phyloP scores from a whole-genome alignment of 2,113 vertebrate genomes.

The Trematomus loennbergii region DNA sequence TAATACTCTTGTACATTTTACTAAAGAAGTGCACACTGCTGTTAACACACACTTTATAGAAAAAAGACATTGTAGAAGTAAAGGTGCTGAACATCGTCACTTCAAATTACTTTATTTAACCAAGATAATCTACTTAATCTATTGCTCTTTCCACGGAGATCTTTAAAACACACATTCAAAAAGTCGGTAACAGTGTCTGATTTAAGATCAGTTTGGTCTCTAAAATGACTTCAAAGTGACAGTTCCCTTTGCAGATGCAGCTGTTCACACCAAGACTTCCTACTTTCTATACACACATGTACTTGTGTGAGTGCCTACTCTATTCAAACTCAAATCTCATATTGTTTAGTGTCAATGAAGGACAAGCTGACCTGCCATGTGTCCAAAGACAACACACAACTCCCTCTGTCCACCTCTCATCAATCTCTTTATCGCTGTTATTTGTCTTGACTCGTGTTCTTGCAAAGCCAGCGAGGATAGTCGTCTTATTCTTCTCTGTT shows the following conservation, averaged over 20 bases:
- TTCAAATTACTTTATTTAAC: not conserved
- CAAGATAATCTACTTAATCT: not conserved
- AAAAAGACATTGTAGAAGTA: too few relatives aligned
- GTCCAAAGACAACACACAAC: conserved; percentile 27
- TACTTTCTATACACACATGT: not conserved
- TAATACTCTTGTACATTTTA: not conserved
- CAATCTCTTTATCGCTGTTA: conserved; percentile 60
- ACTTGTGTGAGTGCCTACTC: not conserved
- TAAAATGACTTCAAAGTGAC: not conserved
- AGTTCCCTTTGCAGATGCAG: conserved; percentile 23
- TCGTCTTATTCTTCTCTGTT: conserved; percentile 67
- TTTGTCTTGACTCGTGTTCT: conserved; percentile 65
- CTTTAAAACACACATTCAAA: conserved; percentile 3
- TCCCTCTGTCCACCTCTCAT: conserved; percentile 53
- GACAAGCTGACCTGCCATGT: conserved; percentile 25
- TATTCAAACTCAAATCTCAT: not conserved
- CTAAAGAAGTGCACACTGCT: not conserved
- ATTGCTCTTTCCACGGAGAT: not conserved
- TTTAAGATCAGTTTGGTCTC: not conserved
- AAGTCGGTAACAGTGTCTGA: not conserved
- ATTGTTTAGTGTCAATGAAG: conserved; percentile 11
- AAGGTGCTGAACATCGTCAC: too few relatives aligned
- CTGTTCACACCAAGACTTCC: conserved; percentile 29
- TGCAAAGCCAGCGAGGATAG: conserved; percentile 32
- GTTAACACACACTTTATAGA: too few relatives aligned